Percentiles rank a stretch among this genome's conserved stretches.
Conservation (phyloP, 1,140 invertebrate genomes). For the Amphibalanus amphitrite region DNA sequence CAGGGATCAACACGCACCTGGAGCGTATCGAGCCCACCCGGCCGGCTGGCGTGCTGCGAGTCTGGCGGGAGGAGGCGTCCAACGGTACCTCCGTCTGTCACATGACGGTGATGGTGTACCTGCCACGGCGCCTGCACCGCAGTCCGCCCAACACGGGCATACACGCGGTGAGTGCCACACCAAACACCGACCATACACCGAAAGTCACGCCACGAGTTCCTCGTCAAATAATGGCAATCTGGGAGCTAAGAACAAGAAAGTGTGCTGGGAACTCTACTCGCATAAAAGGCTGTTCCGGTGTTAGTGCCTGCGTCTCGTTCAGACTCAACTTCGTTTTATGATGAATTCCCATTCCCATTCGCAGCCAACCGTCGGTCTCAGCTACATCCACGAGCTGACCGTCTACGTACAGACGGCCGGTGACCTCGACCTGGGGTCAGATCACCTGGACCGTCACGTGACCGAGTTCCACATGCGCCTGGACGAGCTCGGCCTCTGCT, state of each 20-base stretch:
- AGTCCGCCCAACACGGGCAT: conserved; percentile 21
- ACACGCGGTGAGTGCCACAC: conserved; percentile 20
- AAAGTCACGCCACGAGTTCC: too few species aligned
- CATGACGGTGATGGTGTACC: conserved; percentile 21
- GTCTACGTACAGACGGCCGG: conserved; percentile 22
- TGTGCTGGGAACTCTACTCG: too few species aligned
- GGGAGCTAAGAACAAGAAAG: too few species aligned
- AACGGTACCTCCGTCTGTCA: conserved; percentile 16
- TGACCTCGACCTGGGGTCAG: conserved; percentile 20
- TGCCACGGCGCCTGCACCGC: conserved; percentile 20
- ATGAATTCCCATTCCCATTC: background rate
- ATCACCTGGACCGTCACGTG: conserved; percentile 17
- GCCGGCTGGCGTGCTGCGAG: conserved; percentile 20
- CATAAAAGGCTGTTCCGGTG: too few species aligned
- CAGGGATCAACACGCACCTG: conserved; percentile 22
- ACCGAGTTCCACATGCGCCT: conserved; percentile 17
- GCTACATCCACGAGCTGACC: conserved; percentile 20
- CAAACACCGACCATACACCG: too few species aligned
- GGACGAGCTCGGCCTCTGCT: conserved; percentile 20
- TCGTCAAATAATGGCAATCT: too few species aligned
- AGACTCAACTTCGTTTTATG: background rate
- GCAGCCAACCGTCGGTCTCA: conserved; percentile 20
- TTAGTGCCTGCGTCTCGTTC: too few species aligned
- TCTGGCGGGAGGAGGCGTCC: conserved; percentile 12
- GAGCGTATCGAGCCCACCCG: conserved; percentile 22